Conservation (phyloP, 2,797 vertebrate genomes). For the Syndactyla subalaris region DNA sequence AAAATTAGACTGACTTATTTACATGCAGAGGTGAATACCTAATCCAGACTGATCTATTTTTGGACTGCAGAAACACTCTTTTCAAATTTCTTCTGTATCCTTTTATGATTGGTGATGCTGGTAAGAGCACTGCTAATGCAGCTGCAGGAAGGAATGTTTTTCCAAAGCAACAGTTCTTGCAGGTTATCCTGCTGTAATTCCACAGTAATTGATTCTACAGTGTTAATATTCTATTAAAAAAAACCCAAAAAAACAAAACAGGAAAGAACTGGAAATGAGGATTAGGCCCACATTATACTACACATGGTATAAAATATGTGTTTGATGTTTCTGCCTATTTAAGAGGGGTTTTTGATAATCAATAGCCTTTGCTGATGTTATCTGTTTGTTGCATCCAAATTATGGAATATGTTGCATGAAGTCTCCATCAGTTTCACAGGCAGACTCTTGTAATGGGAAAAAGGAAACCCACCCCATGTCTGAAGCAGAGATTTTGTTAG, state of each 20-base stretch:
- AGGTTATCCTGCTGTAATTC: neutral
- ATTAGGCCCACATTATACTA: neutral
- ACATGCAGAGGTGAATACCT: neutral
- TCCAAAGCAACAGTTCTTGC: neutral
- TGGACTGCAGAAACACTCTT: neutral
- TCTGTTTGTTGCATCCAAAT: neutral
- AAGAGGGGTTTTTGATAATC: neutral
- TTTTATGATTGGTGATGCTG: constrained; percentile 26
- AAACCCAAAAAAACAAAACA: neutral
- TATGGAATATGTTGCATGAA: neutral
- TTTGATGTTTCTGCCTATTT: neutral
- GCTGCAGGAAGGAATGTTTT: neutral
- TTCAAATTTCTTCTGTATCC: neutral
- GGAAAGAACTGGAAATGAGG: neutral
- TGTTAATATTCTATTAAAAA: neutral
- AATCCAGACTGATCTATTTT: constrained; percentile 16
- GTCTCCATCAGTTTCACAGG: neutral
- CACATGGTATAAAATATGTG: neutral
- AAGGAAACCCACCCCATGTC: neutral
- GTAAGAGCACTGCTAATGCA: neutral
- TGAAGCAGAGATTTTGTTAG: neutral
- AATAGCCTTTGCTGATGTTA: neutral
- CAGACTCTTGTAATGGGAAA: neutral
- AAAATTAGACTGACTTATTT: constrained; percentile 38
- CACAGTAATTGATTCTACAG: neutral